Conservation (phyloP, 1,140 invertebrate species). For the Euwallacea fornicatus region DNA sequence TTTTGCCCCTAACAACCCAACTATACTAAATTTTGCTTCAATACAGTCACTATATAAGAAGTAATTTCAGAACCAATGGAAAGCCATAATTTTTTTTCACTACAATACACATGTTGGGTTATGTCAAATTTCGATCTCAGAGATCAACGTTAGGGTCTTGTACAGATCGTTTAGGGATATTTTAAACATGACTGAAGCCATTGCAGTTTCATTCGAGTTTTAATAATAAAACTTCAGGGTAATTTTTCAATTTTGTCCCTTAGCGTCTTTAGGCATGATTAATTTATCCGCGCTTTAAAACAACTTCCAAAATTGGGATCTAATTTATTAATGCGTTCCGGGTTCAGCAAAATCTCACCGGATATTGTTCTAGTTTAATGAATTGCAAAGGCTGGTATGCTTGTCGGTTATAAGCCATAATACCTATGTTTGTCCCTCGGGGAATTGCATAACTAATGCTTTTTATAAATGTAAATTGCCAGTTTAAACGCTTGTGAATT, state of each 20-base stretch:
- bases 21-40: too few species aligned
- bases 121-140: neutral
- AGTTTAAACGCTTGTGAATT: neutral
- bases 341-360: constrained; percentile 7
- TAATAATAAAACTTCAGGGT: constrained; percentile 22
- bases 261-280: constrained; percentile 18
- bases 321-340: constrained; percentile 21
- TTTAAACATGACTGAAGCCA: too few species aligned
- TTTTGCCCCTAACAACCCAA: too few species aligned
- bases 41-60: neutral
- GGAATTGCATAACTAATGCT: constrained; percentile 17
- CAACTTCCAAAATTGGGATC: constrained; percentile 20
- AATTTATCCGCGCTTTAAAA: constrained; percentile 19
- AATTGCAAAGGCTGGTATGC: constrained; percentile 8
- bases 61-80: neutral
- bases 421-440: constrained; percentile 7
- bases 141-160: neutral
- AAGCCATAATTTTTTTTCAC: too few species aligned
- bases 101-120: too few species aligned
- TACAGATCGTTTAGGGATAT: neutral
- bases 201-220: constrained; percentile 10
- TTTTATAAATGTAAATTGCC: constrained; percentile 15
- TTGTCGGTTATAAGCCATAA: constrained; percentile 3
- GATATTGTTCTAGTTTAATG: constrained; percentile 24
- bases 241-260: constrained; percentile 25